A percentile compares a stretch with the other conserved stretches of the same genome.
phyloP scores from a whole-genome alignment of 2,113 vertebrate species.

The Limanda limanda region DNA sequence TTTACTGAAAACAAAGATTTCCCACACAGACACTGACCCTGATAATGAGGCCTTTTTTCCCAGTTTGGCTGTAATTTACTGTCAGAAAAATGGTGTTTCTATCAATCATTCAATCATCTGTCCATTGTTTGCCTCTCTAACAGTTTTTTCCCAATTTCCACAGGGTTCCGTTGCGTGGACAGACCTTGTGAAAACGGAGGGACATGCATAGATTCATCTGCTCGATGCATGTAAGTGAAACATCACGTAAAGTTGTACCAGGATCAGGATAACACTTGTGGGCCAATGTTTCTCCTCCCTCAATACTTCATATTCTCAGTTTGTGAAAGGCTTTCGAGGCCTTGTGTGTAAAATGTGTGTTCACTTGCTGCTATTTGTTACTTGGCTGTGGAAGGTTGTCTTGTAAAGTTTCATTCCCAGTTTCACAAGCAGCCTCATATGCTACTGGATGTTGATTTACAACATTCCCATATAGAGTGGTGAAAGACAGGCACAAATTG shows the following conservation, averaged over 20 bases:
- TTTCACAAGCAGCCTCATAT: not conserved
- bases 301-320: not conserved
- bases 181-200: slow-evolving; percentile 85
- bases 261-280: not conserved
- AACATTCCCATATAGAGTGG: not conserved
- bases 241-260: slow-evolving; percentile 14
- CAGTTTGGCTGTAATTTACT: not conserved
- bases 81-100: not conserved
- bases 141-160: slow-evolving; percentile 54
- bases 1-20: not conserved
- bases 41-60: not conserved
- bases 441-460: slow-evolving; percentile 9
- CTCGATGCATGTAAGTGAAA: slow-evolving; percentile 84
- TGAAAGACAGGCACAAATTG: slow-evolving; percentile 33
- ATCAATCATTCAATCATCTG: no score
- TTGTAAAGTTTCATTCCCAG: not conserved
- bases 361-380: not conserved
- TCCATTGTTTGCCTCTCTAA: slow-evolving; percentile 42
- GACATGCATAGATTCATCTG: slow-evolving; percentile 80
- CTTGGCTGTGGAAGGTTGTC: not conserved
- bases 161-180: slow-evolving; percentile 82
- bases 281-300: not conserved
- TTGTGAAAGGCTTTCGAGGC: not conserved
- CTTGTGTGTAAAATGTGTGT: not conserved
- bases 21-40: not conserved